Base-by-base conservation (phyloP, 2,797 vertebrate species). In the Carapus acus region DNA sequence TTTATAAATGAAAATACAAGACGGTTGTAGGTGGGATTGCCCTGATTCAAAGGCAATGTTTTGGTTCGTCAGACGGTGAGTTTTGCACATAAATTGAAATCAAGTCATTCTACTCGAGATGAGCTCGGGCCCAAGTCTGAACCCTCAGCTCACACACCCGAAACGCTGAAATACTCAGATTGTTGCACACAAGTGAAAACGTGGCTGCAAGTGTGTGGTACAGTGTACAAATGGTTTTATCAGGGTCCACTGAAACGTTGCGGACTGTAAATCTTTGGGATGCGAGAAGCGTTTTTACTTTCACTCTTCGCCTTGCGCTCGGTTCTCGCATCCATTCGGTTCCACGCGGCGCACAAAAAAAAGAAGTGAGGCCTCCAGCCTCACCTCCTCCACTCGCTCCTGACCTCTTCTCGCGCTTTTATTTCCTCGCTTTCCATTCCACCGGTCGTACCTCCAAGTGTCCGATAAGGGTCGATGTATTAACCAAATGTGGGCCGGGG, bases 51-150 rank as follows among this genome's bases (percentile, higher is more conserved):
- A 15, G 50, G 67, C 67, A 67, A 53, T 33, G 4, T 47, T 58
- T 37, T 69, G 13, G 22, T 72, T 54, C 62, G 62, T 56, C 45
- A 60, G 74, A 58, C 27, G 43, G 62, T 55, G 51, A 59, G n/a
- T 69, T 79, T 82, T 85, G 75, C 78, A 81, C 81, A 83, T 75
- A 18, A 77, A 67, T 72, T 75, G 49, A 75, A 43, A 33, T 56
- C 6, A 59, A 68, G 58, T 36, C 53, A 12, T 69, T 71, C 64
- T 65, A 74, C 62, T 16, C 6, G 11, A 29, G 27, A 29, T 29
- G 27, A 29, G n/a, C n/a, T n/a, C 27, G 8, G 37, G 40, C 34
- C n/a, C 43, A 17, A 61, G 53, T 14, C 61, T 19, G 41, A 69
- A 9, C 27, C 16, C 12, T 17, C n/a, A 40, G 31, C 14, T 7